Evolutionary conservation across 1,140 invertebrate genomes (phyloP), one percentile per base, ranked within the genome.

Genomic region (Panagrolaimus sp.): DNA sequence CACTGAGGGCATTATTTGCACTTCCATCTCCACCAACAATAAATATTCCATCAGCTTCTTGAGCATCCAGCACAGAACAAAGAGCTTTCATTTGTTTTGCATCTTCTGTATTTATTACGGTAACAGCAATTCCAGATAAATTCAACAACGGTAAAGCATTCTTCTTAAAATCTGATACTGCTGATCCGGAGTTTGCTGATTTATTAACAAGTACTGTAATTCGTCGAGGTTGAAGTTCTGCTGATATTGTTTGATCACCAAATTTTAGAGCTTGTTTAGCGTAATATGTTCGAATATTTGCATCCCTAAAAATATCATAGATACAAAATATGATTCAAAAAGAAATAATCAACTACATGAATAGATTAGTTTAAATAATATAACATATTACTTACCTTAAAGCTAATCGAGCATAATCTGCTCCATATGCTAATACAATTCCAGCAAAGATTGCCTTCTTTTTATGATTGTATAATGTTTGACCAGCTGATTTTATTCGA

Each of bases 11-110:
- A 45, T 55, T 44, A 21, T 47, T 64, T 47, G 76, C 12, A 55
- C 74, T 75, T 17, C 73, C 73, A 48, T 75, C 73, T 12, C 73
- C 73, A 47, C 73, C 73, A 12, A 75, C 73, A 45, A 76, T 32
- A 44, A 45, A 75, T 7, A 75, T 43, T 14, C 62, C 69, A 38
- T 75, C 73, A 4, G 73, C 73, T 67, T 75, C 73, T 21, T 32
- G 28, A 10, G 21, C 28, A 55, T 75, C 73, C 17, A 75, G 32
- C 9, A 43, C 63, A 4, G 26, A 24, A 58, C 38, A 68, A 17
- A 70, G 43, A 10, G 26, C 32, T 32, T 28, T 32, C 15, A 70
- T 43, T n/a, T 58, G 17, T 26, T 26, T 6, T 15, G 24, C n/a
- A 10, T 67, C 63, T 8, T 43, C 21, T 21, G 71, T 68, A 44